These are phyloP conservation scores for Aethina tumida DNA, from an alignment of 1,140 invertebrate species.

Conservation along the genomic window DNA sequence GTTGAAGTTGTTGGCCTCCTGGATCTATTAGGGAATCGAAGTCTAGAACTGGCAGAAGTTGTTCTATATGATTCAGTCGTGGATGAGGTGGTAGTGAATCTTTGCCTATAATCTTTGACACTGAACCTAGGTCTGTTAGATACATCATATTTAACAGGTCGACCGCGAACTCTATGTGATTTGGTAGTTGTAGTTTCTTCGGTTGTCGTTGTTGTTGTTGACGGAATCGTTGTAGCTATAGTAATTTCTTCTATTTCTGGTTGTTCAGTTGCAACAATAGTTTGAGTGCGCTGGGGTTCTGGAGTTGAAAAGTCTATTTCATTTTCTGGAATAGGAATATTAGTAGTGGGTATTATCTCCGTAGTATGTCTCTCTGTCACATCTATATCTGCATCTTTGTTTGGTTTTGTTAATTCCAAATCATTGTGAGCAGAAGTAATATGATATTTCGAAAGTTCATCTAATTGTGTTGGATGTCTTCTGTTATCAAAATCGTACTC, in stretches of 20 bases:
- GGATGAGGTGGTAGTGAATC: constrained; percentile 37
- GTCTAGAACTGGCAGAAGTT: constrained; percentile 22
- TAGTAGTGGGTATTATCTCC: constrained; percentile 5
- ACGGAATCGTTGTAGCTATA: constrained; percentile 12
- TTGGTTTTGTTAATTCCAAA: not conserved
- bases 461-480: not conserved
- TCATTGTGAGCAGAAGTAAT: not conserved
- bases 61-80: constrained; percentile 40
- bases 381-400: constrained; percentile 2
- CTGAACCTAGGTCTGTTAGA: constrained; percentile 45
- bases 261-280: not conserved
- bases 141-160: constrained; percentile 28
- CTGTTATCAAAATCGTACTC: not conserved
- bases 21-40: constrained; percentile 11
- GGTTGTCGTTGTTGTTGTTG: constrained; percentile 13
- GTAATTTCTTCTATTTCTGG: constrained; percentile 13
- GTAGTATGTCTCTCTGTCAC: not conserved
- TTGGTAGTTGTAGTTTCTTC: constrained; percentile 30
- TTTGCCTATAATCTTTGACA: constrained; percentile 47
- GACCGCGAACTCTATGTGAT: constrained; percentile 28
- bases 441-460: not conserved
- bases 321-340: constrained; percentile 21
- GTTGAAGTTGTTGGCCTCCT: constrained; percentile 9
- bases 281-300: not conserved
- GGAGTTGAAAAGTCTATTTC: constrained; percentile 26